Evolutionary conservation across 2,888 invertebrate species (phyloP).

Genomic region (Lomographa bimaculata): DNA sequence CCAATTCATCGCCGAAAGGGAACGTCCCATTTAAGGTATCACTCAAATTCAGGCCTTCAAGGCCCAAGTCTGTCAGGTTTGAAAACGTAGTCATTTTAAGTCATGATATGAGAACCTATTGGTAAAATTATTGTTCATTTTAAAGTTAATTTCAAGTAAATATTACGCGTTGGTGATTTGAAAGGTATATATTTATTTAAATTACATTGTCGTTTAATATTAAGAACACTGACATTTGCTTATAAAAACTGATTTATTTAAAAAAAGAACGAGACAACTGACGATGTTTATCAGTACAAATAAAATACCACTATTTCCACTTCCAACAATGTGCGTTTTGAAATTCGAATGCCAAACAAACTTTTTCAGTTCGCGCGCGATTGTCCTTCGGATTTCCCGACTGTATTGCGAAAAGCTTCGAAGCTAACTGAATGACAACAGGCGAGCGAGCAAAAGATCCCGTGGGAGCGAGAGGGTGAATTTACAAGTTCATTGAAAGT

Average conservation of each 20-base stretch:
- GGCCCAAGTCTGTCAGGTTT: slow-evolving; percentile 32
- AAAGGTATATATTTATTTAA: too few relatives aligned
- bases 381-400: slow-evolving; percentile 36
- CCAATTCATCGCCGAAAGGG: slow-evolving; percentile 53
- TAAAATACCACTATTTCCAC: too few relatives aligned
- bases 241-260: too few relatives aligned
- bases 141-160: too few relatives aligned
- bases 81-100: slow-evolving; percentile 35
- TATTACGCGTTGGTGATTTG: too few relatives aligned
- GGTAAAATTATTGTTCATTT: background rate
- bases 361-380: slow-evolving; percentile 27
- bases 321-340: too few relatives aligned
- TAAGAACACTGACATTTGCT: too few relatives aligned
- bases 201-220: too few relatives aligned
- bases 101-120: slow-evolving; percentile 17
- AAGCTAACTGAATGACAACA: slow-evolving; percentile 43
- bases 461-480: slow-evolving; percentile 4
- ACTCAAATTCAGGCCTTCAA: slow-evolving; percentile 31
- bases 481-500: slow-evolving; percentile 17
- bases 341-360: slow-evolving; percentile 15
- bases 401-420: slow-evolving; percentile 34
- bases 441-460: slow-evolving; percentile 28
- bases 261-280: too few relatives aligned
- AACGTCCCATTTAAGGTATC: slow-evolving; percentile 27
- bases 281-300: too few relatives aligned